phyloP scores from a whole-genome alignment of 2,888 invertebrate genomes.

The Eurois occulta region DNA sequence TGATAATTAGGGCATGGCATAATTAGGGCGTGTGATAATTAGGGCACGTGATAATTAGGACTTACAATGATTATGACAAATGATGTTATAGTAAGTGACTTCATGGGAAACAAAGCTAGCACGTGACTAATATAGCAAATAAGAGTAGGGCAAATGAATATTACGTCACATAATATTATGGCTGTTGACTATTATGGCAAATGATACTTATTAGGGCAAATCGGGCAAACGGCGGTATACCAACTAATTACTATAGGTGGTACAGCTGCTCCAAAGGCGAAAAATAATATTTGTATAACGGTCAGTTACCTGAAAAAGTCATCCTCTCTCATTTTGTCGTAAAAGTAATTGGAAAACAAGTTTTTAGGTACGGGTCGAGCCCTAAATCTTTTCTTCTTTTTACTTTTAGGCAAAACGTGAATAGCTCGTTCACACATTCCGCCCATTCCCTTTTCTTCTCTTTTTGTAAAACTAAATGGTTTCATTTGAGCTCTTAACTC shows the following conservation, averaged over 20 bases:
- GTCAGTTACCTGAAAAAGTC: conserved; percentile 92
- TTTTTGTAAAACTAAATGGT: conserved; percentile 92
- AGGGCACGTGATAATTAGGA: too few species aligned
- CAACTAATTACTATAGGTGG: not conserved
- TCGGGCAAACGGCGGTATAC: too few species aligned
- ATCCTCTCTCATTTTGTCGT: conserved; percentile 93
- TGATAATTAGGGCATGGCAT: too few species aligned
- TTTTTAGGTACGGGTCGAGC: conserved; percentile 93
- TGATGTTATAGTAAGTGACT: too few species aligned
- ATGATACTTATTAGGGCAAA: too few species aligned
- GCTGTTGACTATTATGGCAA: too few species aligned
- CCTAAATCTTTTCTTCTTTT: conserved; percentile 90
- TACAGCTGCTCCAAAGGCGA: not conserved
- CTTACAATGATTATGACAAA: too few species aligned
- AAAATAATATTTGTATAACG: conserved; percentile 1
- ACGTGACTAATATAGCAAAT: too few species aligned
- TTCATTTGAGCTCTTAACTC: conserved; percentile 92
- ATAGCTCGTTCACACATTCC: conserved; percentile 83
- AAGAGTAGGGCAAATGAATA: too few species aligned
- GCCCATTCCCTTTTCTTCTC: conserved; percentile 88
- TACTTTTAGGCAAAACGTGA: conserved; percentile 80
- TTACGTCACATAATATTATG: too few species aligned
- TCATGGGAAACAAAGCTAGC: too few species aligned
- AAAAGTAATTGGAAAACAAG: conserved; percentile 93
- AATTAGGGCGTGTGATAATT: too few species aligned